Evolutionary conservation across 2,113 vertebrate species (phyloP), one percentile per base, ranked within the genome.

Genomic region (Salvelinus sp.): DNA sequence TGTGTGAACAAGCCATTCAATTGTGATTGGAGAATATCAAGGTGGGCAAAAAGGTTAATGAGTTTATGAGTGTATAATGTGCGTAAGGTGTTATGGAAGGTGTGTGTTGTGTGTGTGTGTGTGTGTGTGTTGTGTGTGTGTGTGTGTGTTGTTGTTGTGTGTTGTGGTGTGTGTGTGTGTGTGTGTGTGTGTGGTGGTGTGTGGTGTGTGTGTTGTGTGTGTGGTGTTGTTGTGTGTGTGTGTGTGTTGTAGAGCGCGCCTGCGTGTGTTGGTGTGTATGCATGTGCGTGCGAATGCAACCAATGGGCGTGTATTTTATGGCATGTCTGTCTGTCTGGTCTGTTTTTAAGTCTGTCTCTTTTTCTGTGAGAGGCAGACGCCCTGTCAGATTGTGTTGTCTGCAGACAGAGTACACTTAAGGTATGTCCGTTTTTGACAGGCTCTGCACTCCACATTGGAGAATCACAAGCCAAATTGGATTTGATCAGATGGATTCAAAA

Each of bases 401-500:
- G 30, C 50, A 62, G 73, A 73, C 50, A 54, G 50, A 54, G 73
- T 50, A 30, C 30, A 28, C 64, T 66, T 78, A 69, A 66, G 68
- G 76, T 74, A 58, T 73, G 77, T 69, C 13, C 57, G 10, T 68
- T 81, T 81, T 76, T 84, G 82, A 84, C 79, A 78, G 54, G 66
- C 76, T 54, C 22, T 69, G 77, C 64, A 78, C 38, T 70, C 69
- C 70, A 13, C 23, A 48, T 64, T 81, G 73, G 25, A 66, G 76
- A 81, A 84, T 76, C 79, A 81, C 76, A 78, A 81, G 50, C 50
- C 50, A 54, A 54, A 84, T 68, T 78, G 18, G 68, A 84, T 84
- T 70, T 81, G 82, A 84, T 84, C 79, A 76, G 79, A 84, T 62
- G 67, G 76, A 71, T 79, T 84, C 76, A 81, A 76, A 76, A 81